Percentiles rank a stretch among this genome's conserved stretches.
Evolutionary conservation across 64 coral and sea anemone genomes (phyloP).

Genomic region (Cladopsammia gracilis): DNA sequence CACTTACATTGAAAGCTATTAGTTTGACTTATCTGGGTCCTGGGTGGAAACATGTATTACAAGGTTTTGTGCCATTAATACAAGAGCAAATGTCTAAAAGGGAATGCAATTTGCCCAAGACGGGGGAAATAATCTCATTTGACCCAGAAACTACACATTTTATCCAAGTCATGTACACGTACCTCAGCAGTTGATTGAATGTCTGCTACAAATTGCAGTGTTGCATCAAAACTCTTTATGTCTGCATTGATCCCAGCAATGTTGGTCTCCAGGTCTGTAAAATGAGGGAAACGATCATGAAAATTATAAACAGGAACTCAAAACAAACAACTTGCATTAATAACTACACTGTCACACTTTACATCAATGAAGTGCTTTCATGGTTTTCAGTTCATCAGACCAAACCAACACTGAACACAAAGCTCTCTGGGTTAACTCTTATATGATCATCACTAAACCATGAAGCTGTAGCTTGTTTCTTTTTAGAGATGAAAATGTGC

Average conservation of each 20-base stretch:
- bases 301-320: background rate
- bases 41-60: too few relatives aligned
- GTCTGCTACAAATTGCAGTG: constrained; percentile 67
- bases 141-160: background rate
- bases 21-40: too few relatives aligned
- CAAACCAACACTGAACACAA: background rate
- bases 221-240: constrained; percentile 73
- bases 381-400: constrained; percentile 53
- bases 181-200: constrained; percentile 78
- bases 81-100: too few relatives aligned
- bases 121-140: too few relatives aligned
- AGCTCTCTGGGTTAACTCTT: constrained; percentile 26
- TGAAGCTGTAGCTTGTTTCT: background rate
- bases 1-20: too few relatives aligned
- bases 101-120: too few relatives aligned
- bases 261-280: constrained; percentile 75
- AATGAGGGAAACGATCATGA: background rate
- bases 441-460: constrained; percentile 26
- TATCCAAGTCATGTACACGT: background rate
- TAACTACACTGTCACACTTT: background rate
- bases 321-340: too few relatives aligned
- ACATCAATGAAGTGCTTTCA: background rate
- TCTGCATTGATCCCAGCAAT: constrained; percentile 80
- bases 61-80: too few relatives aligned
- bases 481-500: too few relatives aligned